Conservation (phyloP, 2,113 vertebrate species). For the Brienomyrus longianalis region DNA sequence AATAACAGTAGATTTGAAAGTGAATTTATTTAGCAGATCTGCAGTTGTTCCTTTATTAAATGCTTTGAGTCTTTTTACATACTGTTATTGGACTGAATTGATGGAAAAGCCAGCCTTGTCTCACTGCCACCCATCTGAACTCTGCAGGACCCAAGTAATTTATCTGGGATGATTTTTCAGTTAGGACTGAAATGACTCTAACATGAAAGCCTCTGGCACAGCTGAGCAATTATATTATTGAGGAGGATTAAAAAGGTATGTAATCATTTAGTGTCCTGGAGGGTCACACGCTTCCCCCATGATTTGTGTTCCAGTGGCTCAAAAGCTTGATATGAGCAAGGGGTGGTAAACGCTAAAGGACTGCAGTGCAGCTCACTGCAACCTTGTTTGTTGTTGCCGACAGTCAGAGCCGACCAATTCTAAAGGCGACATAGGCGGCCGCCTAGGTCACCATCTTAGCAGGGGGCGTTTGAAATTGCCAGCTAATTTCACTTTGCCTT, state of each 20-base stretch:
- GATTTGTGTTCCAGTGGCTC: background rate
- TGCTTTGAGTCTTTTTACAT: conserved; percentile 2
- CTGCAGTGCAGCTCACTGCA: background rate
- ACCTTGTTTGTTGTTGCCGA: background rate
- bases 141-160: background rate
- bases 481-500: background rate
- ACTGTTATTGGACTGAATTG: background rate
- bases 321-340: background rate
- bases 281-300: background rate
- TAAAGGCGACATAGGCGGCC: background rate
- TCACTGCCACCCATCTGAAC: background rate
- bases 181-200: conserved; percentile 1
- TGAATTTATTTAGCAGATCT: conserved; percentile 5
- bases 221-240: background rate
- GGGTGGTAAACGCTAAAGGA: background rate
- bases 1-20: conserved; percentile 5
- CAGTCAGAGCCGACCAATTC: background rate
- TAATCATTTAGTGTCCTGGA: background rate
- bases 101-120: background rate
- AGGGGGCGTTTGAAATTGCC: no score
- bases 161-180: background rate
- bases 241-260: background rate
- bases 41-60: background rate
- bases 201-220: background rate
- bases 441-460: background rate